Evolutionary conservation across 30 jellyfish, hydroid and myxozoan species (phyloP), one percentile per base, ranked within the genome.

Genomic region (Morbakka virulenta): DNA sequence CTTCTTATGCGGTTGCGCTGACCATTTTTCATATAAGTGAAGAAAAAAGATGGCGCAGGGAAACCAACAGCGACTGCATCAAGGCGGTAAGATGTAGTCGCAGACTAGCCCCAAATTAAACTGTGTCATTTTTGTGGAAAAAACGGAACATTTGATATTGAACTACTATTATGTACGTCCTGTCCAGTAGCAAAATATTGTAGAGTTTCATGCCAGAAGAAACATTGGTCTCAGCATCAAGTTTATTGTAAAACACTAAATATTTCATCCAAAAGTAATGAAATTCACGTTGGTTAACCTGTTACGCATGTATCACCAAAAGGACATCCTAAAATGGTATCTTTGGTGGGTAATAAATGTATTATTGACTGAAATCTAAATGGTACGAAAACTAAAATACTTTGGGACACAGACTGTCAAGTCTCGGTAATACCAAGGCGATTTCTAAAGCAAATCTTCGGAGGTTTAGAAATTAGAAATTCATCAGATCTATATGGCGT

Each of bases 21-120:
- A 68, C 0, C 80, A 68, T 35, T 68, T 2, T 68, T 71, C 66
- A 62, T 25, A 57, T 6, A 22, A 28, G 36, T 29, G 72, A n/a
- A 66, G 77, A 49, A 72, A 69, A 81, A 30, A 67, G 63, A 50
- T 68, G 13, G 78, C 34, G 52, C 80, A 78, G 74, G 83, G 50
- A 47, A 64, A 78, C 81, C 20, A 47, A 68, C 81, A 47, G 35
- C 74, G 89, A 81, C 30, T 64, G 63, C 52, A 48, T 50, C 81
- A 78, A 64, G 88, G 77, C 33, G 77, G 91, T 62, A 70, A 47
- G 91, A 77, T 32, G 51, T 66, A 50, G 35, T 77, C 76, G 84
- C 33, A 30, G 74, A 66, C 48, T 69, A 66, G 68, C 48, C 20
- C 31, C 41, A 47, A 53, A 53, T 77, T 64, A 67, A 66, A 67